phyloP scores from a whole-genome alignment of 2,113 vertebrate species.

The Sorex araneus region DNA sequence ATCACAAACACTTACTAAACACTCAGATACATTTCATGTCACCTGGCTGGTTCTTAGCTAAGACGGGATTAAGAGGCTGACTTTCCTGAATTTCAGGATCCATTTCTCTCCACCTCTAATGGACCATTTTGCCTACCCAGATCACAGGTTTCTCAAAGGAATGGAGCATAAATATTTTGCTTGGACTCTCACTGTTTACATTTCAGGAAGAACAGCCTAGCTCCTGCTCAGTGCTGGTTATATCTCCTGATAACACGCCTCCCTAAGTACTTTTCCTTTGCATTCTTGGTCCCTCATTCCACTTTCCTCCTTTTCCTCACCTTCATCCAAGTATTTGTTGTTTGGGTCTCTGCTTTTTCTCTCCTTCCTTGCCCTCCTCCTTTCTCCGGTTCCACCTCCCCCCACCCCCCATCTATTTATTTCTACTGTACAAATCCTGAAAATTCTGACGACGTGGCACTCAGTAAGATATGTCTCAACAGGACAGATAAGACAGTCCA shows the following conservation, averaged over 20 bases:
- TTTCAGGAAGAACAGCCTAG: slow-evolving; percentile 52
- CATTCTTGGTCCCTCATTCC: not conserved
- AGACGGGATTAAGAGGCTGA: slow-evolving; percentile 39
- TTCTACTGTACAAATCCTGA: not conserved
- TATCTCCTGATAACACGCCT: slow-evolving; percentile 18
- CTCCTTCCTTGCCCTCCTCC: not conserved
- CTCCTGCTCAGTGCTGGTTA: slow-evolving; percentile 23
- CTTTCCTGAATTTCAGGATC: slow-evolving; percentile 69
- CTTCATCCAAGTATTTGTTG: not conserved
- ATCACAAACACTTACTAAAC: slow-evolving; percentile 3
- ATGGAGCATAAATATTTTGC: slow-evolving; percentile 59
- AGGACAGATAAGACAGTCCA: too few species aligned
- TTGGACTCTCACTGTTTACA: slow-evolving; percentile 58
- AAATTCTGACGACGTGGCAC: not conserved
- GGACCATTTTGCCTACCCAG: not conserved
- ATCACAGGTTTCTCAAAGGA: slow-evolving; percentile 53
- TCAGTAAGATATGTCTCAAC: slow-evolving; percentile 10
- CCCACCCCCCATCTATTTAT: not conserved
- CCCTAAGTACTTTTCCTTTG: not conserved
- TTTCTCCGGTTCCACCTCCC: not conserved
- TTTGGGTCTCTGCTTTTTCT: not conserved
- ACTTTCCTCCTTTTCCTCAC: not conserved
- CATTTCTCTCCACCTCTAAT: not conserved
- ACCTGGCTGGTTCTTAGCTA: slow-evolving; percentile 32
- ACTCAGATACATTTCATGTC: slow-evolving; percentile 11